Percentiles rank a stretch among this genome's conserved stretches.
These are phyloP conservation scores for Collichthys lucidus DNA, from an alignment of 2,113 vertebrate species.

Conservation along the genomic window DNA sequence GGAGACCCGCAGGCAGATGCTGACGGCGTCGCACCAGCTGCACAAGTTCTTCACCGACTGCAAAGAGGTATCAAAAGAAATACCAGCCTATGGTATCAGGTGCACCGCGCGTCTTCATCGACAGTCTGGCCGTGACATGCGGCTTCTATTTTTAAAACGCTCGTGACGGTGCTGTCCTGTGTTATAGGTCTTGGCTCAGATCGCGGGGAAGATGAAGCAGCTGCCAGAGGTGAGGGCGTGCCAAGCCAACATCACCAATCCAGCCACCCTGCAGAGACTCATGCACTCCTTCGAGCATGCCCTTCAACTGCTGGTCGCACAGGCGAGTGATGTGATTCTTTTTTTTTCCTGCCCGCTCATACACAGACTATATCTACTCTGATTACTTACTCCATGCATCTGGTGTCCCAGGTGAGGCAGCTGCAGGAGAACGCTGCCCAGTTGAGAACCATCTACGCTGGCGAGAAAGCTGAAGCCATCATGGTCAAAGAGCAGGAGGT, in stretches of 20 bases:
- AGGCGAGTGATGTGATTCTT: conserved; percentile 69
- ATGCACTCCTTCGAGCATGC: conserved; percentile 86
- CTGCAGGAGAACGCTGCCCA: conserved; percentile 92
- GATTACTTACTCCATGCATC: background rate
- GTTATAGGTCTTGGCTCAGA: conserved; percentile 84
- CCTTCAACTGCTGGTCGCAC: conserved; percentile 84
- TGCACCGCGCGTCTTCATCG: background rate
- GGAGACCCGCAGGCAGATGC: conserved; percentile 93
- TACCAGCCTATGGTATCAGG: conserved; percentile 10
- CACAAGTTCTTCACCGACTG: conserved; percentile 94
- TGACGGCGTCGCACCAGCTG: conserved; percentile 91
- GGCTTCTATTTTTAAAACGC: conserved; percentile 68
- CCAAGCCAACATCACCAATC: conserved; percentile 86
- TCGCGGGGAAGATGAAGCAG: conserved; percentile 85
- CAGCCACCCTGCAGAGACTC: conserved; percentile 85
- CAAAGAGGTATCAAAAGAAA: conserved; percentile 82
- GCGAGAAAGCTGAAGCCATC: conserved; percentile 94
- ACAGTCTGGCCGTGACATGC: conserved; percentile 43
- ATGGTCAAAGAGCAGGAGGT: conserved; percentile 89
- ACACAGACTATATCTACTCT: background rate
- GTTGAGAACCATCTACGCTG: conserved; percentile 92
- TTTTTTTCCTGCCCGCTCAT: background rate
- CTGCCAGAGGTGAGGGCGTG: conserved; percentile 86
- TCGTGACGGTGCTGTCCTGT: conserved; percentile 55
- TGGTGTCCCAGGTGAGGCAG: conserved; percentile 86